These are phyloP conservation scores for Drosophila kanekoi DNA, from an alignment of 2,888 invertebrate species.

Conservation along the genomic window DNA sequence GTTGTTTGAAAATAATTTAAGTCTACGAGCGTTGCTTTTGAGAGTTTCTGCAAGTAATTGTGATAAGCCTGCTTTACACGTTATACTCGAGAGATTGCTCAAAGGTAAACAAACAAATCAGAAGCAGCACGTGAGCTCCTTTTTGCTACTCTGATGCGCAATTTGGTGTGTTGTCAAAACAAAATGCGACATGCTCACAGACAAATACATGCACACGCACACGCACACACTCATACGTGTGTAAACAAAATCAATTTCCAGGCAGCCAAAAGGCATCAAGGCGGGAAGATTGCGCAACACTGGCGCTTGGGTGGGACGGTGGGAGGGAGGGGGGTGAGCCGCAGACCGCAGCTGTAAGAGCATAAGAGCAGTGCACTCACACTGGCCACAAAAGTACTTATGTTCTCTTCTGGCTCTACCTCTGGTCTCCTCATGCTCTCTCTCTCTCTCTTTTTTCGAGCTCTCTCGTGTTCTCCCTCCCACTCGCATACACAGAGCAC, in stretches of 20 bases:
- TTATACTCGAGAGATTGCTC: neutral
- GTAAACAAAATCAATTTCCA: conserved; percentile 60
- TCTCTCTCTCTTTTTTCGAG: neutral
- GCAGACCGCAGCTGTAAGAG: conserved; percentile 26
- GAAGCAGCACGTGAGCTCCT: conserved; percentile 55
- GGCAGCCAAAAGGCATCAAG: conserved; percentile 47
- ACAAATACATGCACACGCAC: conserved; percentile 11
- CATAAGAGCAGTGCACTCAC: conserved; percentile 25
- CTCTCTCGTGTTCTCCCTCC: neutral
- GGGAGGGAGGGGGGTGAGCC: neutral
- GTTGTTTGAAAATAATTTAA: too few species aligned
- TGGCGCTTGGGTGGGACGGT: neutral
- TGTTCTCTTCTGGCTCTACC: conserved; percentile 6
- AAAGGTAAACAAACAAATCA: conserved; percentile 68
- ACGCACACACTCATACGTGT: conserved; percentile 14
- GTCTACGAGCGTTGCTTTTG: too few species aligned
- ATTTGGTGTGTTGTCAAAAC: conserved; percentile 68
- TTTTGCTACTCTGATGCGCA: conserved; percentile 47
- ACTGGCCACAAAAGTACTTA: conserved; percentile 33
- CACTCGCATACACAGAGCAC: conserved; percentile 32
- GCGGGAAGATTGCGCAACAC: conserved; percentile 49
- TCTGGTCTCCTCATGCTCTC: too few species aligned
- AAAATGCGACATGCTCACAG: conserved; percentile 57
- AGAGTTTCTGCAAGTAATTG: too few species aligned
- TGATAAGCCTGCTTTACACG: too few species aligned